Percentiles rank a stretch among this genome's conserved stretches.
phyloP scores from a whole-genome alignment of 2,113 vertebrate genomes.

The Oncorhynchus nerka region DNA sequence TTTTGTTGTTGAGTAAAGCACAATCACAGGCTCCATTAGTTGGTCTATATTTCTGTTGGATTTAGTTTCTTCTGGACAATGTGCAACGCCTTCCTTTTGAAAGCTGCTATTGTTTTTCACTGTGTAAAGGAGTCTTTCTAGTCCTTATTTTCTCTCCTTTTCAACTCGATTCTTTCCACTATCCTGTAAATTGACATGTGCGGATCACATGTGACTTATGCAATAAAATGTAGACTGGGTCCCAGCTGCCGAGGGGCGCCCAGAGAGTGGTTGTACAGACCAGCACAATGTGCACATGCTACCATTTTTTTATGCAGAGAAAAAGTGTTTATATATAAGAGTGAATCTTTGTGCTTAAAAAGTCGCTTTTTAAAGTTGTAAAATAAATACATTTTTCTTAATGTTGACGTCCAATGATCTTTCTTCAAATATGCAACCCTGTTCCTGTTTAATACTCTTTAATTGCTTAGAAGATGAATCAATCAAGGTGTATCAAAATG shows the following conservation, averaged over 20 bases:
- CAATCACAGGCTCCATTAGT: slow-evolving; percentile 57
- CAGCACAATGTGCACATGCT: slow-evolving; percentile 98
- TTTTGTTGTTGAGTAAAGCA: slow-evolving; percentile 49
- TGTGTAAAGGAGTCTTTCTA: slow-evolving; percentile 44
- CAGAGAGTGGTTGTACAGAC: slow-evolving; percentile 84
- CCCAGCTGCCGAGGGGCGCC: slow-evolving; percentile 71
- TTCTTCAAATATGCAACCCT: neutral
- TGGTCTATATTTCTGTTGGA: slow-evolving; percentile 26
- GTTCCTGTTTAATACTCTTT: neutral
- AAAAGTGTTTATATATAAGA: slow-evolving; percentile 82
- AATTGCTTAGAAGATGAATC: neutral
- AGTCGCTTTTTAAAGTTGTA: slow-evolving; percentile 91
- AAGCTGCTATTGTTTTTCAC: slow-evolving; percentile 80
- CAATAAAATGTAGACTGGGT: slow-evolving; percentile 96
- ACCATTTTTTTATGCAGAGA: slow-evolving; percentile 84
- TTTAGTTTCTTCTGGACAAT: slow-evolving; percentile 46
- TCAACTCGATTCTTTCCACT: slow-evolving; percentile 26
- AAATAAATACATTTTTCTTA: slow-evolving; percentile 84
- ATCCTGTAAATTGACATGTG: slow-evolving; percentile 63
- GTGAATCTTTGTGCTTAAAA: slow-evolving; percentile 90
- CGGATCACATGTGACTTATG: slow-evolving; percentile 88
- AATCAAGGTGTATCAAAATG: too few species aligned
- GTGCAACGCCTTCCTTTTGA: slow-evolving; percentile 67
- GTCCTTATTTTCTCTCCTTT: slow-evolving; percentile 23
- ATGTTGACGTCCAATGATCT: slow-evolving; percentile 3